Percentiles rank a stretch among this genome's conserved stretches.
These are phyloP conservation scores for Sinopyrophorus schimmeli DNA, from an alignment of 2,888 invertebrate species.

Conservation along the genomic window DNA sequence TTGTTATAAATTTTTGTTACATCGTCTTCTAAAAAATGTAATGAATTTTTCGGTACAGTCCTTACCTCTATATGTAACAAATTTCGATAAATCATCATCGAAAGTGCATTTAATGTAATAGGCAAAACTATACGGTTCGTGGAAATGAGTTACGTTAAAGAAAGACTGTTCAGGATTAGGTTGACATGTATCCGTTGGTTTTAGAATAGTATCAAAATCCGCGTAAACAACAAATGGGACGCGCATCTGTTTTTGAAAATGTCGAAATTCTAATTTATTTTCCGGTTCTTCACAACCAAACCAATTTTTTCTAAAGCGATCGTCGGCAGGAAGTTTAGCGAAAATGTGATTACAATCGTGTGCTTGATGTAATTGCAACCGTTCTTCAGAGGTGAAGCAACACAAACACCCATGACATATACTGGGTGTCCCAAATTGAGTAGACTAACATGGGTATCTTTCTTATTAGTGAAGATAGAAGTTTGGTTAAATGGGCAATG, in stretches of 20 bases:
- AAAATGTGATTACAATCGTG: conserved; percentile 15
- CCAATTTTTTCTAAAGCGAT: not conserved
- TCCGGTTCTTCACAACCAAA: not conserved
- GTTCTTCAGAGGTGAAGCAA: conserved; percentile 8
- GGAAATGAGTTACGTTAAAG: not conserved
- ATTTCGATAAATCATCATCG: conserved; percentile 17
- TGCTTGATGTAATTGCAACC: not conserved
- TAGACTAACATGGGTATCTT: too few species aligned
- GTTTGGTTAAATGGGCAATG: too few species aligned
- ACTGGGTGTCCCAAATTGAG: too few species aligned
- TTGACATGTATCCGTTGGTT: not conserved
- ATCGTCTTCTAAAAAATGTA: not conserved
- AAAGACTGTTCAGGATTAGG: conserved; percentile 8
- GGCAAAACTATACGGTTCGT: conserved; percentile 14
- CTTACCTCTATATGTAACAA: conserved; percentile 15
- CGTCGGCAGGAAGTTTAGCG: conserved; percentile 4
- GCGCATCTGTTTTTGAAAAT: conserved; percentile 18
- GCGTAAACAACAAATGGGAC: conserved; percentile 20
- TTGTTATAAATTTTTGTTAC: not conserved
- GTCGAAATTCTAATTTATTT: conserved; percentile 15
- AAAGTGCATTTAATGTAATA: conserved; percentile 27
- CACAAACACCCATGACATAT: conserved; percentile 26
- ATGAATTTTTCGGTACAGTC: not conserved
- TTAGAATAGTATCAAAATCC: conserved; percentile 20
- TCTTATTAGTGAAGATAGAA: too few species aligned